These are phyloP conservation scores for Zaprionus gabonicus DNA, from an alignment of 1,140 invertebrate genomes.

Conservation along the genomic window DNA sequence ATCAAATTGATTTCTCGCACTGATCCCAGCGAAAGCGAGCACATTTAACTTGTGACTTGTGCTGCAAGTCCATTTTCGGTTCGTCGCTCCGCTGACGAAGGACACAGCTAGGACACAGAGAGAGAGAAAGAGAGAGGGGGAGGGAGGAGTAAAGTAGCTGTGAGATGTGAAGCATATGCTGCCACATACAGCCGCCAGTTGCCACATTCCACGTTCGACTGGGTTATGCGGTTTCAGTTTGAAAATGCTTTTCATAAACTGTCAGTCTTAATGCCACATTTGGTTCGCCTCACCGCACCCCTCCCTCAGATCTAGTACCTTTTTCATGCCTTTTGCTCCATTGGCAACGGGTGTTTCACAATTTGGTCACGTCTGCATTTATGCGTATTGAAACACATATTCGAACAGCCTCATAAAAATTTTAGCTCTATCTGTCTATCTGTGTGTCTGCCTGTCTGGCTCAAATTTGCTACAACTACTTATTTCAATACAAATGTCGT, in stretches of 20 bases:
- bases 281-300: neutral
- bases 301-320: neutral
- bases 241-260: slow-evolving; percentile 39
- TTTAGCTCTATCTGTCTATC: neutral
- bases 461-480: slow-evolving; percentile 32
- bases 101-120: neutral
- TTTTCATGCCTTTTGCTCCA: slow-evolving; percentile 11
- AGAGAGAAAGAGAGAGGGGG: too few relatives aligned
- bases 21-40: slow-evolving; percentile 29
- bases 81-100: slow-evolving; percentile 5
- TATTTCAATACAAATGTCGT: slow-evolving; percentile 27
- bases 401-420: slow-evolving; percentile 40
- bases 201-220: slow-evolving; percentile 1
- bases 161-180: neutral
- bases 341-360: slow-evolving; percentile 1
- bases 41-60: slow-evolving; percentile 35
- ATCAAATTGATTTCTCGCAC: slow-evolving; percentile 58
- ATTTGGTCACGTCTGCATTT: slow-evolving; percentile 47
- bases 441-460: slow-evolving; percentile 1
- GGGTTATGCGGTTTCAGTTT: slow-evolving; percentile 21
- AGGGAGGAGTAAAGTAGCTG: neutral
- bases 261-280: slow-evolving; percentile 30
- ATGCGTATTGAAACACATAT: slow-evolving; percentile 41
- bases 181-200: neutral
- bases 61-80: slow-evolving; percentile 1